Conservation (phyloP, 1,140 invertebrate species). For the Drosophila pandora region DNA sequence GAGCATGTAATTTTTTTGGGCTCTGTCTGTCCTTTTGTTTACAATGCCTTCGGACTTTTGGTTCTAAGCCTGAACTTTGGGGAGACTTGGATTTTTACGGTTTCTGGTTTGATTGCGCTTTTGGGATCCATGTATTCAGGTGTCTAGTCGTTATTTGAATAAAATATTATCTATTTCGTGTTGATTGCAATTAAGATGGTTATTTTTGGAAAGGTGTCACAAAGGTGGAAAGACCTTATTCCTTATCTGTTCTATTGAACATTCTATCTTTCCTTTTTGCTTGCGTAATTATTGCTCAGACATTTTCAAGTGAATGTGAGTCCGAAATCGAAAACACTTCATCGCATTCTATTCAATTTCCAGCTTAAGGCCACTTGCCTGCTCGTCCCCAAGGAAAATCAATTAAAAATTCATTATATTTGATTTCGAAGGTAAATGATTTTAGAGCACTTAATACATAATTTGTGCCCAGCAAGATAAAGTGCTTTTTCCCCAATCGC, state of each 20-base stretch:
- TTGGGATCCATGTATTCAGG: slow-evolving; percentile 23
- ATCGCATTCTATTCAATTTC: not conserved
- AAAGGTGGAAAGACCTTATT: not conserved
- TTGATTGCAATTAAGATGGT: slow-evolving; percentile 25
- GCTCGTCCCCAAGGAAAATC: slow-evolving; percentile 1
- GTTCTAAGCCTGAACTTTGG: slow-evolving; percentile 32
- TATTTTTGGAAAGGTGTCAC: slow-evolving; percentile 3
- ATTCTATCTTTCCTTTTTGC: not conserved
- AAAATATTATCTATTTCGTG: slow-evolving; percentile 21
- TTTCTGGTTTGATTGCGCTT: slow-evolving; percentile 34
- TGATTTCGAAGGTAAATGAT: slow-evolving; percentile 28
- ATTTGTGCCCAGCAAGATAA: slow-evolving; percentile 19
- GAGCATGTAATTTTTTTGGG: slow-evolving; percentile 36
- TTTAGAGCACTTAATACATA: slow-evolving; percentile 9
- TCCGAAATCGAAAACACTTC: not conserved
- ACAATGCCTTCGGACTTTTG: slow-evolving; percentile 52
- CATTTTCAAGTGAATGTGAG: too few relatives aligned
- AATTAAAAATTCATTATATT: slow-evolving; percentile 36
- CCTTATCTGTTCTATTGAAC: too few relatives aligned
- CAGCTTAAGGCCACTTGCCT: not conserved
- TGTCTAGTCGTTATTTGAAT: slow-evolving; percentile 33
- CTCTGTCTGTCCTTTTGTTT: slow-evolving; percentile 34
- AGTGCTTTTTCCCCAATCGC: slow-evolving; percentile 14
- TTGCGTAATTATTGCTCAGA: too few relatives aligned
- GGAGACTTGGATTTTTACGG: slow-evolving; percentile 6